Base-by-base conservation (phyloP, 2,888 invertebrate genomes). In the Amiota communis region DNA sequence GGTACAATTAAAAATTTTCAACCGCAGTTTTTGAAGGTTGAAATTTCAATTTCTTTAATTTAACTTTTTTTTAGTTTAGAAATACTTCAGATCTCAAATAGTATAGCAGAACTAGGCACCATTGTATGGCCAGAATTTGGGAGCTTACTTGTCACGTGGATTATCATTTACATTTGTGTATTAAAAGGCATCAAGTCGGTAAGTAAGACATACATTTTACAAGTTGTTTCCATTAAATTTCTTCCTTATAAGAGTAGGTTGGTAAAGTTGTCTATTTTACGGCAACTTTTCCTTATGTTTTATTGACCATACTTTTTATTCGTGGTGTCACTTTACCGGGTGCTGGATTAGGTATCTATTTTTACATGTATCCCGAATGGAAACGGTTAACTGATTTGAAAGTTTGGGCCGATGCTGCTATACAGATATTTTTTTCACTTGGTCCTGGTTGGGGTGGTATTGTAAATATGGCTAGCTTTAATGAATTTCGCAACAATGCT, bases 321-420 rank as follows among this genome's bases (percentile, higher is more conserved):
- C 92, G 96, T 59, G 96, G 96, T 8, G 90, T 96, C 57, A 96
- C 96, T 0, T 90, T 97, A 74, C 95, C 95, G 67, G 96, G 96
- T 47, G 95, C 96, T 51, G 92, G 91, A 89, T 91, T 93, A 75
- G 96, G 96, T 11, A 93, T 96, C 76, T 87, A 91, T 64, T 96
- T 94, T 88, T 96, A 96, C 83, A 92, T 96, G 73, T 92, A 93
- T 78, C 96, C 96, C 0, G 93, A 96, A 84, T 96, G 97, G 93
- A 89, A 91, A 53, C 94, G 94, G 82, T 91, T 97, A 53, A 90
- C 91, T 13, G 95, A 96, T 86, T 92, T 96, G 15, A 93, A 94
- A 90, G 96, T 97, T 6, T 97, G 97, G 97, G 94, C 95, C 0
- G 97, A 97, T 88, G 97, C 97, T 0, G 96, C 96, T 0, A 93